Conservation (phyloP, 2,113 vertebrate species). For the Sakesphorus luctuosus region DNA sequence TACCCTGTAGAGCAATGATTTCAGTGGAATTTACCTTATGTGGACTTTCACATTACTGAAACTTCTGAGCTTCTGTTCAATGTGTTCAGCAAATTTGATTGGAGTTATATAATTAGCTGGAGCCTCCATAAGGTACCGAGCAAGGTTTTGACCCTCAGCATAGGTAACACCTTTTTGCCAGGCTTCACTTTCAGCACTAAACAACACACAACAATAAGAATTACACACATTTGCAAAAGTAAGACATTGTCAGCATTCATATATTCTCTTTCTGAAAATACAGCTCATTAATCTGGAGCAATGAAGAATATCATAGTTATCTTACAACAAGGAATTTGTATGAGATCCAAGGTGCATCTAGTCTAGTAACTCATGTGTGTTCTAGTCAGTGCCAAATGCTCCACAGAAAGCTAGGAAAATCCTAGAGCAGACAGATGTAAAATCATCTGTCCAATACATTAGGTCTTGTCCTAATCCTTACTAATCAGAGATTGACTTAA, state of each 20-base stretch:
- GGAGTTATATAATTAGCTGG: constrained; percentile 95
- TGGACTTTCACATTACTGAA: constrained; percentile 82
- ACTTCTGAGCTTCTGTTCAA: constrained; percentile 83
- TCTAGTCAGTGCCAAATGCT: not conserved
- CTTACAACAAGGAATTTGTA: not conserved
- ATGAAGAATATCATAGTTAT: not conserved
- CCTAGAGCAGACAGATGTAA: not conserved
- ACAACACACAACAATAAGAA: not conserved
- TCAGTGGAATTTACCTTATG: constrained; percentile 79
- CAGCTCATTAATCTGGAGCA: not conserved
- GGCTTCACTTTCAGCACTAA: constrained; percentile 77
- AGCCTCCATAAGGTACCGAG: constrained; percentile 91
- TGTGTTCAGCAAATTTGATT: constrained; percentile 83
- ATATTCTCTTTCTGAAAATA: not conserved
- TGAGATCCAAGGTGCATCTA: not conserved
- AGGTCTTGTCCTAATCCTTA: not conserved
- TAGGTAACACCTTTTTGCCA: constrained; percentile 91
- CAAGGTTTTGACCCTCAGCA: constrained; percentile 92
- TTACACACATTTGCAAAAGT: not conserved
- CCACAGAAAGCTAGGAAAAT: not conserved
- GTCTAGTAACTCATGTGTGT: not conserved
- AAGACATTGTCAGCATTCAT: not conserved
- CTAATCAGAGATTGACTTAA: not conserved
- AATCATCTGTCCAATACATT: not conserved
- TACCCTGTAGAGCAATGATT: not conserved